A percentile compares a stretch with the other conserved stretches of the same genome.
Evolutionary conservation across 2,888 invertebrate species (phyloP).

Genomic region (Caenorhabditis sinica): DNA sequence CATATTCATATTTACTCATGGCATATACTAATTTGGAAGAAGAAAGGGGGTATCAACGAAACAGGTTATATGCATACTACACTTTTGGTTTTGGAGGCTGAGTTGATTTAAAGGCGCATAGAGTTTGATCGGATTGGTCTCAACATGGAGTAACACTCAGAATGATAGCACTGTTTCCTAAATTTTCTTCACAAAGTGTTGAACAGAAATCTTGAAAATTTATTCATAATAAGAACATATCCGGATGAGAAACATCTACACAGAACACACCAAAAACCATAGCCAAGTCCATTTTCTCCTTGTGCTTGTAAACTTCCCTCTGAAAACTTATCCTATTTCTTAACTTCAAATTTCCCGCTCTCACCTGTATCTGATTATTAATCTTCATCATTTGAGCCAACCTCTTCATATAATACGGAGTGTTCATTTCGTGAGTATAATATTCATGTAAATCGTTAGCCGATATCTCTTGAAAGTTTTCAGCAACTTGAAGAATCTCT

Average conservation of each 20-base stretch:
- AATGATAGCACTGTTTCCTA: no score
- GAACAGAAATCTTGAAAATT: no score
- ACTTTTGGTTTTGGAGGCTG: no score
- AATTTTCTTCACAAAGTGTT: no score
- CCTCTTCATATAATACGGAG: slow-evolving; percentile 59
- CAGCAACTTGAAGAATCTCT: slow-evolving; percentile 22
- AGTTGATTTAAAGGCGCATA: no score
- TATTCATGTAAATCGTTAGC: slow-evolving; percentile 63
- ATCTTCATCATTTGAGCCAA: slow-evolving; percentile 65
- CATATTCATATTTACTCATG: no score
- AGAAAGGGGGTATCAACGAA: no score
- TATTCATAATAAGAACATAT: slow-evolving; percentile 23
- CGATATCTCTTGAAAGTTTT: slow-evolving; percentile 45
- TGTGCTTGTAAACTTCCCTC: not conserved
- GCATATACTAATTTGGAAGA: no score
- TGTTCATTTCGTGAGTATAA: slow-evolving; percentile 44
- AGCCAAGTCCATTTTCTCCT: not conserved
- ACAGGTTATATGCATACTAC: no score
- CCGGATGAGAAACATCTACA: slow-evolving; percentile 56
- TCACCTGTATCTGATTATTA: slow-evolving; percentile 55
- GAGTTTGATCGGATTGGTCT: no score
- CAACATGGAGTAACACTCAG: no score
- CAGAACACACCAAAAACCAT: slow-evolving; percentile 65
- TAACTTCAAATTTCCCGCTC: slow-evolving; percentile 13
- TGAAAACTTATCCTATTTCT: not conserved